Conservation (phyloP, 2,113 vertebrate genomes). For the Sylvicapra grimmia region DNA sequence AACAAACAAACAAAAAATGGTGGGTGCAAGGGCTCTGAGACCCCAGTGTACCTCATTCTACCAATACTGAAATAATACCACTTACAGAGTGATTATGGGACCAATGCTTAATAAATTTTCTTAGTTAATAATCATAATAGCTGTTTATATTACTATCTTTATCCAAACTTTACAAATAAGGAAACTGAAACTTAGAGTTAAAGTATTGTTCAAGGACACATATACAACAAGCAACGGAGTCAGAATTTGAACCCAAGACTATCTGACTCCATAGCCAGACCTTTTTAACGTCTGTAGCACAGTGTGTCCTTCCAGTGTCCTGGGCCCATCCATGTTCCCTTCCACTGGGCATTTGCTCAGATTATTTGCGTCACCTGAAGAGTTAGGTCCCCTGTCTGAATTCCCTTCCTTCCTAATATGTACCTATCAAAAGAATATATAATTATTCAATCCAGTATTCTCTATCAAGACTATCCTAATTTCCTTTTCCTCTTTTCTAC, state of each 20-base stretch:
- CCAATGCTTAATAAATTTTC: no score
- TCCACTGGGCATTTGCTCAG: neutral
- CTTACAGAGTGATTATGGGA: no score
- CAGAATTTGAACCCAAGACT: neutral
- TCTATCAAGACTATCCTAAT: neutral
- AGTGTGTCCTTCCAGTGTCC: neutral
- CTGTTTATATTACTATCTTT: no score
- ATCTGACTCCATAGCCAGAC: neutral
- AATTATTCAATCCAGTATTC: neutral
- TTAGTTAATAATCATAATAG: no score
- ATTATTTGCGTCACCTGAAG: neutral
- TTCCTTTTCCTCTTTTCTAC: neutral
- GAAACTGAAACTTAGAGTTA: neutral
- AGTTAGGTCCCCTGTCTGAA: neutral
- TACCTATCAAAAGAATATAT: neutral
- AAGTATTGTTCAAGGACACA: neutral
- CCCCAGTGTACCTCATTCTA: no score
- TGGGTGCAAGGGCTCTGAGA: no score
- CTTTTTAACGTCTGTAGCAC: neutral
- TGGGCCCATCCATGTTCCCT: neutral
- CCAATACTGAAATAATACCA: no score
- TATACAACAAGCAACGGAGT: neutral
- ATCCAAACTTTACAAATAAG: conserved; percentile 15
- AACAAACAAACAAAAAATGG: no score
- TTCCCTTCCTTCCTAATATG: neutral